phyloP scores from a whole-genome alignment of 1,140 invertebrate species.

The Dolichoris vasculosae region DNA sequence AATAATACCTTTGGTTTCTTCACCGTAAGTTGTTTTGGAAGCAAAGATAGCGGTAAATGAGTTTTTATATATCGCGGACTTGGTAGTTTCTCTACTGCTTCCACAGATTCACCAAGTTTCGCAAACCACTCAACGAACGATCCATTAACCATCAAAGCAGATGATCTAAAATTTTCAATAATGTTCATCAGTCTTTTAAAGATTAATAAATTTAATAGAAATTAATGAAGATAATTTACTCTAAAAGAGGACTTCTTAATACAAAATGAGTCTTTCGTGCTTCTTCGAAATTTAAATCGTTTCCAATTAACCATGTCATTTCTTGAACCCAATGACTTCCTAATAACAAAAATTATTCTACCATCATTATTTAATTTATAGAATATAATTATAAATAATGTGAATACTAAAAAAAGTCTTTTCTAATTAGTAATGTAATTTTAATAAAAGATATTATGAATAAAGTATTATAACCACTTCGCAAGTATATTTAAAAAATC shows the following conservation, averaged over 20 bases:
- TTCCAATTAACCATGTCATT: conserved; percentile 89
- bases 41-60: conserved; percentile 85
- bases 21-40: conserved; percentile 80
- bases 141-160: conserved; percentile 71
- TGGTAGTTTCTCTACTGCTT: conserved; percentile 79
- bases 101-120: conserved; percentile 78
- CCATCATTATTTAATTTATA: not conserved
- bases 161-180: conserved; percentile 65
- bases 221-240: conserved; percentile 69
- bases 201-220: conserved; percentile 18
- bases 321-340: conserved; percentile 93
- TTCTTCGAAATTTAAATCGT: conserved; percentile 85
- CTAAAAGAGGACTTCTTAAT: conserved; percentile 76
- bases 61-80: conserved; percentile 85
- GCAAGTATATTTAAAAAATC: no score
- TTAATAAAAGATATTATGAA: no score
- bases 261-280: conserved; percentile 80
- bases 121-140: conserved; percentile 71
- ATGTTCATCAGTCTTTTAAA: not conserved
- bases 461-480: no score
- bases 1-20: conserved; percentile 82
- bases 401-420: no score
- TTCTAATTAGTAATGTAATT: no score
- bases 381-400: not conserved
- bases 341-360: conserved; percentile 58